phyloP scores from a whole-genome alignment of 35 echinoderm and acorn worm genomes.

The Lytechinus variegatus region DNA sequence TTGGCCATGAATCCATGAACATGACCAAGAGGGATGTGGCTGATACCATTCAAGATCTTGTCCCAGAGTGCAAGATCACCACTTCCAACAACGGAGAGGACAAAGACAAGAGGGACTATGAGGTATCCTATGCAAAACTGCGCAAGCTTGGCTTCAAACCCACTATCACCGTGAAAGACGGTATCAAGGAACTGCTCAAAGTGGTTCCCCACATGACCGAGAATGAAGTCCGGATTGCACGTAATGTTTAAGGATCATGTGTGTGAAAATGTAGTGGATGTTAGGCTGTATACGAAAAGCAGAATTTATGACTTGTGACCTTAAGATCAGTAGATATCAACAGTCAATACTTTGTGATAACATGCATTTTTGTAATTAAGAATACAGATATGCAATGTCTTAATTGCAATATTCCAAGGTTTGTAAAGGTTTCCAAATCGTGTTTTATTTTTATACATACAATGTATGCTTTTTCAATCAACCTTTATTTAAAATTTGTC shows the following conservation, averaged over 20 bases:
- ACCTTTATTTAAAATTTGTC: too few relatives aligned
- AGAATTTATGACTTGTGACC: neutral
- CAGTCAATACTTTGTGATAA: neutral
- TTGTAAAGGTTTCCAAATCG: neutral
- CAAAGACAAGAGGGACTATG: constrained; percentile 81
- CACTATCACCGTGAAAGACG: constrained; percentile 62
- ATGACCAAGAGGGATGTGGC: constrained; percentile 78
- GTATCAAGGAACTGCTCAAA: constrained; percentile 72
- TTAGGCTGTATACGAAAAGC: neutral
- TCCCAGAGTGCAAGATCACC: constrained; percentile 61
- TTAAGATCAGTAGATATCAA: neutral
- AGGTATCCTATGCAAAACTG: constrained; percentile 69
- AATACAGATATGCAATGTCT: neutral
- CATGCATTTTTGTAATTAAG: neutral
- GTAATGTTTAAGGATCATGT: constrained; percentile 55
- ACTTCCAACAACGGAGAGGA: constrained; percentile 64
- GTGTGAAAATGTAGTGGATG: neutral
- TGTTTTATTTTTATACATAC: neutral
- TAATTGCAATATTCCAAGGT: neutral
- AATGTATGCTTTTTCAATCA: too few relatives aligned
- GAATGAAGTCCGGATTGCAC: constrained; percentile 53
- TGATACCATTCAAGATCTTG: constrained; percentile 50
- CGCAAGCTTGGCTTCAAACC: constrained; percentile 67
- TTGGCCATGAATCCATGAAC: constrained; percentile 78
- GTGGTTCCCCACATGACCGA: constrained; percentile 67